Percentiles rank a stretch among this genome's conserved stretches.
phyloP scores from a whole-genome alignment of 2,888 invertebrate species.

The Pedicia rivosa region DNA sequence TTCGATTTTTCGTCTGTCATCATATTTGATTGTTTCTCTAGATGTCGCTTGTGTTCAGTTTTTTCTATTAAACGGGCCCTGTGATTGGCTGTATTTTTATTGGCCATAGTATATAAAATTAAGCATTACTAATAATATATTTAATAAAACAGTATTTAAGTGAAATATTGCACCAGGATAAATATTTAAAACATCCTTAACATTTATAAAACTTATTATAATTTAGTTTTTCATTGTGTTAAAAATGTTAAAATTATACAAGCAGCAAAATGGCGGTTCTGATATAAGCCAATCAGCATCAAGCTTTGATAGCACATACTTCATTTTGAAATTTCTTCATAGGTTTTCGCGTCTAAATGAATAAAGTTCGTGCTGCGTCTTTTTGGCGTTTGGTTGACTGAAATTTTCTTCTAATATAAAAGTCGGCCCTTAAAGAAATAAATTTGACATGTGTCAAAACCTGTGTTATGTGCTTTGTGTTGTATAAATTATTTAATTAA shows the following conservation, averaged over 20 bases:
- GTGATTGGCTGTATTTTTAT: too few species aligned
- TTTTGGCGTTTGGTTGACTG: conserved; percentile 8
- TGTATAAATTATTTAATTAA: not conserved
- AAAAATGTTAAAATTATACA: conserved; percentile 1
- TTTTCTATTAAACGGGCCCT: not conserved
- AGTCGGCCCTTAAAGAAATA: conserved; percentile 1
- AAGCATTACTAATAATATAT: too few species aligned
- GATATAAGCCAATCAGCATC: conserved; percentile 51
- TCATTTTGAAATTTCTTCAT: conserved; percentile 45
- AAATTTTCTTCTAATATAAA: conserved; percentile 2
- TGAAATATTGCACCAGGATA: too few species aligned
- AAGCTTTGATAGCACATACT: conserved; percentile 38
- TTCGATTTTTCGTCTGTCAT: not conserved
- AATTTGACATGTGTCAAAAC: conserved; percentile 7
- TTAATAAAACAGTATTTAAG: too few species aligned
- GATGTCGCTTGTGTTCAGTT: not conserved
- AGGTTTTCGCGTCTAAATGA: conserved; percentile 24
- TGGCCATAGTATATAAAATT: too few species aligned
- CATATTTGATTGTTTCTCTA: not conserved
- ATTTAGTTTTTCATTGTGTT: too few species aligned
- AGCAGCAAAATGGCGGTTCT: conserved; percentile 42
- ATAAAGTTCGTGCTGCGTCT: conserved; percentile 12
- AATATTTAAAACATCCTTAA: too few species aligned
- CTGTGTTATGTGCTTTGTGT: not conserved
- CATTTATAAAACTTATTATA: too few species aligned